phyloP scores from a whole-genome alignment of 2,888 invertebrate genomes.

The Sphaerophoria rueppellii region DNA sequence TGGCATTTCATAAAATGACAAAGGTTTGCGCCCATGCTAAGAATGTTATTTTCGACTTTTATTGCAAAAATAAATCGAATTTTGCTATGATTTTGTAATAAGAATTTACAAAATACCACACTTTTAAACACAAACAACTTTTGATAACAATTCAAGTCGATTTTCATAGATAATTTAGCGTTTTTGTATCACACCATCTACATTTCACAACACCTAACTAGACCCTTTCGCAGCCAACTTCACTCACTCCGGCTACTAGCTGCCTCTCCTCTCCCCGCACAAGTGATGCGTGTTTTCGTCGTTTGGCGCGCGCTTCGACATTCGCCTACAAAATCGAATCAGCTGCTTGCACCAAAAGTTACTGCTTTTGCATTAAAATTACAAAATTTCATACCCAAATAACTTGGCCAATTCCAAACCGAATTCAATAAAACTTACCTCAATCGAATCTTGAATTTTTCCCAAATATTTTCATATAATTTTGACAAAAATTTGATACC shows the following conservation, averaged over 20 bases:
- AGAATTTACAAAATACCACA: not conserved
- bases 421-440: constrained; percentile 50
- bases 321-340: constrained; percentile 73
- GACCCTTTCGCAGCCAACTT: constrained; percentile 45
- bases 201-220: not conserved
- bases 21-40: constrained; percentile 41
- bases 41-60: constrained; percentile 1
- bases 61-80: not conserved
- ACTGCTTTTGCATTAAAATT: constrained; percentile 72
- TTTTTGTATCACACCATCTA: constrained; percentile 46
- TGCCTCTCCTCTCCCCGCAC: constrained; percentile 33
- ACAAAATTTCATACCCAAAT: constrained; percentile 63
- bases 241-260: constrained; percentile 57
- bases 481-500: constrained; percentile 51
- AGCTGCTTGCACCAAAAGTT: constrained; percentile 68
- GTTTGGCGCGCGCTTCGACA: constrained; percentile 72
- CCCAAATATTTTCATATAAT: constrained; percentile 54
- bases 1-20: not conserved
- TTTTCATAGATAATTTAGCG: not conserved
- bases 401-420: constrained; percentile 39
- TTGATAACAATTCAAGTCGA: not conserved
- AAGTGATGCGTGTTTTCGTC: constrained; percentile 73
- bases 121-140: not conserved
- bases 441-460: constrained; percentile 61
- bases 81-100: not conserved